A percentile compares a stretch with the other conserved stretches of the same genome.
Evolutionary conservation across 2,888 invertebrate species (phyloP).

Genomic region (Cephonodes hylas): DNA sequence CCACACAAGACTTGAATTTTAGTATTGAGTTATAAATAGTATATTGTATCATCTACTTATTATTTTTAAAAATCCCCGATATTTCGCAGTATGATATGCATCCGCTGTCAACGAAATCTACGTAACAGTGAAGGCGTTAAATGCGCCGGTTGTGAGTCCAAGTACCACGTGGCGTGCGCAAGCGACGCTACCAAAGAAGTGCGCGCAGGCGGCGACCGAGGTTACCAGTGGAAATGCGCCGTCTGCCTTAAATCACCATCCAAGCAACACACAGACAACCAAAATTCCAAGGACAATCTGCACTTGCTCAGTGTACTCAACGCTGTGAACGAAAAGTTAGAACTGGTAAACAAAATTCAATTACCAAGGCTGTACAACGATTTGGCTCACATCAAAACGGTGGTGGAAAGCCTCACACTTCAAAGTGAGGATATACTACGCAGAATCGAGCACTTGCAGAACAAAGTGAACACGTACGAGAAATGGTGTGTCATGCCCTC

Average conservation of each 20-base stretch:
- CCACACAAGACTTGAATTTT: no score
- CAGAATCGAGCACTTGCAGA: slow-evolving; percentile 45
- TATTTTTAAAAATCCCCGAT: neutral
- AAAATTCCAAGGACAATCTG: slow-evolving; percentile 27
- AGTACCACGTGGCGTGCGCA: slow-evolving; percentile 41
- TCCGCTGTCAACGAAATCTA: slow-evolving; percentile 46
- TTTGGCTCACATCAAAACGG: slow-evolving; percentile 47
- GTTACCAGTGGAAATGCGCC: slow-evolving; percentile 55
- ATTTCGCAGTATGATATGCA: slow-evolving; percentile 48
- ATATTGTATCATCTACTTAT: neutral
- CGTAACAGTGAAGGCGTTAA: slow-evolving; percentile 43
- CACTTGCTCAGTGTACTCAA: slow-evolving; percentile 39
- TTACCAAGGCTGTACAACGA: slow-evolving; percentile 60
- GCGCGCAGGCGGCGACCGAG: slow-evolving; percentile 47
- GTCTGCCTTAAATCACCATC: slow-evolving; percentile 46
- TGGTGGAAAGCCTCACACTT: slow-evolving; percentile 48
- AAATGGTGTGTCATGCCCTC: slow-evolving; percentile 18
- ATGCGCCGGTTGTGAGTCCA: slow-evolving; percentile 47
- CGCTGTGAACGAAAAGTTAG: slow-evolving; percentile 56
- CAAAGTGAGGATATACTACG: slow-evolving; percentile 58
- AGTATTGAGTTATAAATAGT: no score
- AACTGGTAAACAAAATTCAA: slow-evolving; percentile 63
- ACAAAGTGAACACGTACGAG: slow-evolving; percentile 27
- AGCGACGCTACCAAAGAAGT: slow-evolving; percentile 30
- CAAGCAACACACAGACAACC: slow-evolving; percentile 22